phyloP scores from a whole-genome alignment of 53 echinoderm and acorn worm species.

The Astropecten irregularis region DNA sequence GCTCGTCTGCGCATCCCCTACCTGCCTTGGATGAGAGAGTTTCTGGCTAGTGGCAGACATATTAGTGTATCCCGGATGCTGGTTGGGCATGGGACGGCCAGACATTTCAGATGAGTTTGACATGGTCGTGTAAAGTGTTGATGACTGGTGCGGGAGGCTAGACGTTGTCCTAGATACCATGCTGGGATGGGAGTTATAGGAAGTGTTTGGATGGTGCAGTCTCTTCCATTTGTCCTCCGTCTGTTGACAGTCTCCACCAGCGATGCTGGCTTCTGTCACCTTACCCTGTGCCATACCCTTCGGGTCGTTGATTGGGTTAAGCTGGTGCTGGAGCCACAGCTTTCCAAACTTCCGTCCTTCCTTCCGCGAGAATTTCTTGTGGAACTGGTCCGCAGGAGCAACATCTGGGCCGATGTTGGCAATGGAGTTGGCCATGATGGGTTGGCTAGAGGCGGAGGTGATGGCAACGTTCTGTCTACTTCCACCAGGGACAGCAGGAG shows the following conservation, averaged over 20 bases:
- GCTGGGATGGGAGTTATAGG: background rate
- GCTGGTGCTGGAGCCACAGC: constrained; percentile 60
- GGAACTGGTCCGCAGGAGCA: constrained; percentile 75
- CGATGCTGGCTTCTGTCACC: background rate
- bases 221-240: constrained; percentile 27
- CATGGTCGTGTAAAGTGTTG: background rate
- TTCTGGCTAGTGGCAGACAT: constrained; percentile 39
- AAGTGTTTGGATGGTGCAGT: constrained; percentile 4
- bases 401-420: constrained; percentile 8
- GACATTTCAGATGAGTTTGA: background rate
- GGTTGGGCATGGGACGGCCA: background rate
- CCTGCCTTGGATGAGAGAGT: constrained; percentile 18
- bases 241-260: background rate
- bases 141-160: background rate
- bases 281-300: constrained; percentile 20
- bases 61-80: constrained; percentile 23
- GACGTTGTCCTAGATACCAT: background rate
- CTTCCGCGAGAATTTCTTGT: constrained; percentile 96
- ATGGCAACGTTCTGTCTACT: background rate
- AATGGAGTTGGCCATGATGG: background rate
- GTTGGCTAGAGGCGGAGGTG: background rate
- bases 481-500: background rate
- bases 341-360: constrained; percentile 85
- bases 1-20: background rate
- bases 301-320: constrained; percentile 38